Evolutionary conservation across 2,888 invertebrate genomes (phyloP), one percentile per base, ranked within the genome.

Genomic region (Euclidia mi): DNA sequence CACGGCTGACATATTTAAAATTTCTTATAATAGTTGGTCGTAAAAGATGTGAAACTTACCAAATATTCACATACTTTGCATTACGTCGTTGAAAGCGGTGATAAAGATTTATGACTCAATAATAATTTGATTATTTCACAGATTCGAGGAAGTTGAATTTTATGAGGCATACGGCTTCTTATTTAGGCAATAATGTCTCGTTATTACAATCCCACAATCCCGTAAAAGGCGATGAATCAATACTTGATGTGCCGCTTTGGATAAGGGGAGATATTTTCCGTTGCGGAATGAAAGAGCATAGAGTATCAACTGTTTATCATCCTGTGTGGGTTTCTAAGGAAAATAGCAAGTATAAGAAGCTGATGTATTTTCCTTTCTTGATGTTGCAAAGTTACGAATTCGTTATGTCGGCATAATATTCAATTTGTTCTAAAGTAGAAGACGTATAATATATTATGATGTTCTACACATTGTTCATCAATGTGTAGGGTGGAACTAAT

Each of bases 41-140:
- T 83, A 81, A 82, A 83, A 77, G 49, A 83, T 82, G 74, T 82
- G 78, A 81, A 88, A 84, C 84, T 90, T 85, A 85, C 84, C 85
- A 87, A 89, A 90, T 87, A 88, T 91, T 91, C 89, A 87, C 88
- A 82, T 85, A 87, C 84, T 83, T 83, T 71, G 71, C 77, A 79
- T 84, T 82, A 79, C 73, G 73, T 69, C 67, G 66, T 60, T 61
- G 81, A 81, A 85, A 84, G 84, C 76, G 81, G 79, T 76, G 88
- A 91, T 92, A 92, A 89, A 90, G 90, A 92, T 91, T 92, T 92
- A 92, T 87, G 81, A 79, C 82, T 82, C 89, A 88, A 92, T 92
- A 91, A 92, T 89, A 88, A 89, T 91, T 90, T 90, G 90, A 91
- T 91, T 89, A 91, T 90, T 87, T 89, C 88, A 87, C 85, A 90